A percentile compares a stretch with the other conserved stretches of the same genome.
Evolutionary conservation across 2,113 vertebrate genomes (phyloP).

Genomic region (Connochaetes taurinus): DNA sequence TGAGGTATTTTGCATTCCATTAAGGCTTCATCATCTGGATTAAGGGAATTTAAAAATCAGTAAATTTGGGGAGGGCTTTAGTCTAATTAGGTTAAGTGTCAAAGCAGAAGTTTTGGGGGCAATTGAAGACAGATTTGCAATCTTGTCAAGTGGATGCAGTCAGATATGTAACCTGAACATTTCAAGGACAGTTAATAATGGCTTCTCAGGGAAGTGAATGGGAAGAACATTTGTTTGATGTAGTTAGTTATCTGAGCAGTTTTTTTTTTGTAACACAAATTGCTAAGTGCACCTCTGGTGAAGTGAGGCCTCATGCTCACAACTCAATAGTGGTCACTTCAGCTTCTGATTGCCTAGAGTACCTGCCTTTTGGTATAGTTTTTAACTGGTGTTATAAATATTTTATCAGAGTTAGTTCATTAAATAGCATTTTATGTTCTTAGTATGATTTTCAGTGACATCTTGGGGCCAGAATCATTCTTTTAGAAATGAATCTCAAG

Average conservation of each 20-base stretch:
- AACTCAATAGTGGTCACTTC: background rate
- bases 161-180: constrained; percentile 39
- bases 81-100: constrained; percentile 50
- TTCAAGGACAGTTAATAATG: constrained; percentile 52
- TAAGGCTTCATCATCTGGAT: constrained; percentile 38
- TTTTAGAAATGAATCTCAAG: background rate
- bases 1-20: constrained; percentile 24
- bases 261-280: constrained; percentile 17
- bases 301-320: background rate
- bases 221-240: constrained; percentile 36
- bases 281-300: constrained; percentile 1
- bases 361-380: background rate
- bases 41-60: constrained; percentile 36
- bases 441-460: constrained; percentile 11
- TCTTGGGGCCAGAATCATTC: background rate
- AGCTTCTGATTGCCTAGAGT: background rate
- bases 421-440: constrained; percentile 25
- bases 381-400: constrained; percentile 7
- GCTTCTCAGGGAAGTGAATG: background rate
- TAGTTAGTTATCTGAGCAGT: constrained; percentile 16
- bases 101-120: constrained; percentile 16
- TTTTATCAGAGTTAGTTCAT: constrained; percentile 33
- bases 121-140: constrained; percentile 52
- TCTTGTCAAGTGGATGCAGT: constrained; percentile 45
- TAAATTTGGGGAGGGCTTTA: background rate